Evolutionary conservation across 2,888 invertebrate species (phyloP), one percentile per base, ranked within the genome.

Genomic region (Ptilodon capucinus): DNA sequence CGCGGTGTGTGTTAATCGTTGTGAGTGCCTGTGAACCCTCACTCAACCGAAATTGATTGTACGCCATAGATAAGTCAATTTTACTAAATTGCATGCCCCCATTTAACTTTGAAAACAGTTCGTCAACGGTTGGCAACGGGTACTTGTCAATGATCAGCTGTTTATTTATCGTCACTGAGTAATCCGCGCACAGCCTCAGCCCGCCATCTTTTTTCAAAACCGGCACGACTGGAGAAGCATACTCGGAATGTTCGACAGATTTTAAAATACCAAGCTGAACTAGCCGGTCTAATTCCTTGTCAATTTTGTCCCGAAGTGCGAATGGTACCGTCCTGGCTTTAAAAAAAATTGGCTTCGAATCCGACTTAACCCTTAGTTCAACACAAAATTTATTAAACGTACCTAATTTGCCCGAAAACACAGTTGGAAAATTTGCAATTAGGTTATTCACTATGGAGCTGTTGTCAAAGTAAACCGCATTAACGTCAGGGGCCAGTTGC

Each of bases 1-100:
- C 53, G 13, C 47, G 46, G 17, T 51, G 51, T 16, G 49, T 54
- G 32, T 54, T 57, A 2, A 57, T 49, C 17, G 47, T 46, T 6
- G 49, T 54, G 2, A 54, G 14, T 2, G 9, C 28, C 32, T 57
- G 51, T 1, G 58, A 58, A 4, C 23, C 11, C 1, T 48, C 28
- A 23, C 28, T 36, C n/a, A n/a, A n/a, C 17, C 35, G 9, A 38
- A 44, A 54, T 42, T 60, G 60, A 16, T 53, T 51, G 7, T 54
- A 54, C 0, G 54, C 54, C 40, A 44, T 43, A 17, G 50, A 54
- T 14, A 54, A n/a, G 40, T 54, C 51, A 9, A 55, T 11, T 42
- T 55, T 55, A 32, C 46, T 44, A 32, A 46, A 55, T 13, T 48
- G 28, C 8, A n/a, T n/a, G 1, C 47, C 50, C 4, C 44, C 46